A percentile compares a stretch with the other conserved stretches of the same genome.
Evolutionary conservation across 1,140 invertebrate species (phyloP).

Genomic region (Drosophila chauvacae): DNA sequence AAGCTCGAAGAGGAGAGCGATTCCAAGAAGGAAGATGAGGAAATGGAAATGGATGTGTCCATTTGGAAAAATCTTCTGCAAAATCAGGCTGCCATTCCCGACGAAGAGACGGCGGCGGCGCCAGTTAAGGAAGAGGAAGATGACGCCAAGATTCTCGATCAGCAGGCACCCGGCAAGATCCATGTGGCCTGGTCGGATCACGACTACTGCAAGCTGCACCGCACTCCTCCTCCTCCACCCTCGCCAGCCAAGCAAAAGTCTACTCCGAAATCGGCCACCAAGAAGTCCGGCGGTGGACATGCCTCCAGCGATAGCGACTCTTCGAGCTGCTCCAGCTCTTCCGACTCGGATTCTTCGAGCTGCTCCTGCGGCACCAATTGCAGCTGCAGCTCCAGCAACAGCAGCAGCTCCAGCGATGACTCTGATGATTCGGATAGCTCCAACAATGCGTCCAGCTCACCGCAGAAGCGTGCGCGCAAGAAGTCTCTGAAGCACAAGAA

Average conservation of each 20-base stretch:
- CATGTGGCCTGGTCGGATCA: conserved; percentile 88
- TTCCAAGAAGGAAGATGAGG: conserved; percentile 22
- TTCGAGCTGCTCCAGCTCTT: conserved; percentile 87
- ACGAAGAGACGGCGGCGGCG: conserved; percentile 80
- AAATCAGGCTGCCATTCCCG: conserved; percentile 84
- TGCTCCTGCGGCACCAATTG: conserved; percentile 89
- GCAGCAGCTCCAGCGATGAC: conserved; percentile 88
- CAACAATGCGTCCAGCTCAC: conserved; percentile 35
- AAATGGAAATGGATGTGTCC: conserved; percentile 85
- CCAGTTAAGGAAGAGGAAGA: conserved; percentile 65
- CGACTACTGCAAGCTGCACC: conserved; percentile 87
- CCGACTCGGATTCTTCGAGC: conserved; percentile 85
- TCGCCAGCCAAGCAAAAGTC: conserved; percentile 32
- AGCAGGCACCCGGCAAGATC: conserved; percentile 83
- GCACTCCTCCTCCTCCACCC: conserved; percentile 55
- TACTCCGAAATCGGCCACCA: conserved; percentile 21
- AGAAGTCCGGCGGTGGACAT: conserved; percentile 70
- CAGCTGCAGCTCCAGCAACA: conserved; percentile 90
- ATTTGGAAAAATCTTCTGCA: conserved; percentile 92
- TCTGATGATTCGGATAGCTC: conserved; percentile 81
- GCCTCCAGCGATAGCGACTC: conserved; percentile 90
- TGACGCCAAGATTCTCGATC: conserved; percentile 47
- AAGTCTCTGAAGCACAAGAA: conserved; percentile 52
- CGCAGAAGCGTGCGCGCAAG: conserved; percentile 42
- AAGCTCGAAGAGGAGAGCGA: conserved; percentile 5